phyloP scores from a whole-genome alignment of 2,113 vertebrate species.

The Aegypius monachus region DNA sequence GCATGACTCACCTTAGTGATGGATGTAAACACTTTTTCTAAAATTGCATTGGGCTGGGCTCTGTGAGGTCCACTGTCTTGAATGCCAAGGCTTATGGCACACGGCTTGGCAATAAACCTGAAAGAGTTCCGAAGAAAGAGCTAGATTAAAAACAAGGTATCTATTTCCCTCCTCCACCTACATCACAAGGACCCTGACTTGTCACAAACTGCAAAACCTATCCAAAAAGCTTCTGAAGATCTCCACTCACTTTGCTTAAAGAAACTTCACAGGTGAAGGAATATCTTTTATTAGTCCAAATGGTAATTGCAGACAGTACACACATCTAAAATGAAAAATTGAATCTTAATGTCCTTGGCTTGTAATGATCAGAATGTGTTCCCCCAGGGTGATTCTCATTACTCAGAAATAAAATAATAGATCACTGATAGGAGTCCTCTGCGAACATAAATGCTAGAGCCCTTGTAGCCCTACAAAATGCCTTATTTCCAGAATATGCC shows the following conservation, averaged over 20 bases:
- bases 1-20: constrained; percentile 86
- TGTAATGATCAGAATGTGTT: not conserved
- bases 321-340: not conserved
- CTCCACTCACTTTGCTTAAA: not conserved
- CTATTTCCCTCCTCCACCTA: not conserved
- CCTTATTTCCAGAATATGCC: not conserved
- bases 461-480: not conserved
- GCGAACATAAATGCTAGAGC: not conserved
- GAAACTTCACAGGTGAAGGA: not conserved
- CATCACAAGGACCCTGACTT: not conserved
- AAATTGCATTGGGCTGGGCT: constrained; percentile 86
- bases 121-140: not conserved
- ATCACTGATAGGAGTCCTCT: not conserved
- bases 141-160: not conserved
- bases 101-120: constrained; percentile 91
- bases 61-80: constrained; percentile 76
- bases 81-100: constrained; percentile 83
- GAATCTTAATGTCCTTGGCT: not conserved
- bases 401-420: not conserved
- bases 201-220: not conserved
- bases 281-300: not conserved
- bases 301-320: not conserved
- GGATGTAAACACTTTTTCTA: constrained; percentile 96
- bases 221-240: not conserved
- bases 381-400: not conserved